These are phyloP conservation scores for Latrodectus hesperus DNA, from an alignment of 2,888 invertebrate species.

Conservation along the genomic window DNA sequence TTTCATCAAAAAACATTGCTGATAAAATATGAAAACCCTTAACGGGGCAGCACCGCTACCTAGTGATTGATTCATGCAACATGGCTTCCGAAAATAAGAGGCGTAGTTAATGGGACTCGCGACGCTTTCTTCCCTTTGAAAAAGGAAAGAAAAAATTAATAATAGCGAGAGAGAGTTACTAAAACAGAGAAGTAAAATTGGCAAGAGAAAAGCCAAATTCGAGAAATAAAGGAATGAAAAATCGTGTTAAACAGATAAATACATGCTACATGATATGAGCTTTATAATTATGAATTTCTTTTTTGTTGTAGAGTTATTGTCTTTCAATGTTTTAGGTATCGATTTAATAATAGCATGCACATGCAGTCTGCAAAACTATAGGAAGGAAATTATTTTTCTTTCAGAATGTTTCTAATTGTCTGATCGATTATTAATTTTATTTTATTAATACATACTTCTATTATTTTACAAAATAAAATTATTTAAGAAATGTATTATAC, in stretches of 20 bases:
- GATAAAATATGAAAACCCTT: slow-evolving; percentile 55
- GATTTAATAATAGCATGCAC: no score
- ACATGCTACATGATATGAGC: background rate
- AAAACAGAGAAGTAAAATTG: no score
- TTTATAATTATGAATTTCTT: background rate
- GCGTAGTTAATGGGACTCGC: slow-evolving; percentile 36
- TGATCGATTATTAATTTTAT: background rate
- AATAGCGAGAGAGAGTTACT: no score
- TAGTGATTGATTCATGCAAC: slow-evolving; percentile 45
- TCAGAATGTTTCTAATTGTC: background rate
- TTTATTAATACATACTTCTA: no score
- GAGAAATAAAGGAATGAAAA: background rate
- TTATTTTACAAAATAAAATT: no score
- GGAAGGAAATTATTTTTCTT: no score
- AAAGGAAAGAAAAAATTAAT: no score
- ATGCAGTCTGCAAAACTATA: no score
- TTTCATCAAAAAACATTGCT: slow-evolving; percentile 19
- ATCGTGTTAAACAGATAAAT: background rate
- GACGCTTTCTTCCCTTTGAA: slow-evolving; percentile 1
- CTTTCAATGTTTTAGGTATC: no score
- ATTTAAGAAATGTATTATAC: no score
- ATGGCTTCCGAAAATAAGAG: slow-evolving; percentile 37
- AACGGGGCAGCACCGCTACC: background rate
- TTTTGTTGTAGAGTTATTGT: background rate
- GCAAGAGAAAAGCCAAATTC: no score